Conservation (phyloP, 2,797 vertebrate genomes). For the Alauda arvensis region DNA sequence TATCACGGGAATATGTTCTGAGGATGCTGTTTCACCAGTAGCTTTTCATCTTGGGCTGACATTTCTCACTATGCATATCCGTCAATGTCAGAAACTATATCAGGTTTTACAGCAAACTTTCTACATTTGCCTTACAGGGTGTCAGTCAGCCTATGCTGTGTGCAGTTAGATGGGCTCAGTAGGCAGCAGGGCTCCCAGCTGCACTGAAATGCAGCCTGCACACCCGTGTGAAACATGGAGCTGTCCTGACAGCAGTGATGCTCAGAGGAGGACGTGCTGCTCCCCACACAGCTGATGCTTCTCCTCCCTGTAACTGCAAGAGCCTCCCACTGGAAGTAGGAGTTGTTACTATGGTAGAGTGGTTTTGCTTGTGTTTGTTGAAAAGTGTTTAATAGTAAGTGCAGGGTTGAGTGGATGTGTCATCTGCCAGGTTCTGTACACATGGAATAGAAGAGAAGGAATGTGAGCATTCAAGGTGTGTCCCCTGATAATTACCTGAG, state of each 20-base stretch:
- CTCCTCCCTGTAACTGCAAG: neutral
- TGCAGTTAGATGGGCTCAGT: rapidly evolving
- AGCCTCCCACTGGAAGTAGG: neutral
- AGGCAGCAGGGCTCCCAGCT: slow-evolving; percentile 13
- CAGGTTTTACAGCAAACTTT: slow-evolving; percentile 16
- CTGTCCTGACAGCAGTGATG: slow-evolving; percentile 19
- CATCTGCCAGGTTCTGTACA: neutral
- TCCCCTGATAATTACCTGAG: neutral
- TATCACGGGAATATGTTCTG: slow-evolving; percentile 1
- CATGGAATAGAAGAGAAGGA: neutral
- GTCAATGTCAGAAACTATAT: slow-evolving; percentile 31
- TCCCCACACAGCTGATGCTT: neutral
- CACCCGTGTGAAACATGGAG: neutral
- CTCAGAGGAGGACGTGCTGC: neutral
- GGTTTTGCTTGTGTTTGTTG: neutral
- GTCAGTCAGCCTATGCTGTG: neutral
- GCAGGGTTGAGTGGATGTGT: neutral
- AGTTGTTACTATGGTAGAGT: neutral
- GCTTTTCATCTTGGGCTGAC: slow-evolving; percentile 36
- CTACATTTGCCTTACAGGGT: slow-evolving; percentile 15
- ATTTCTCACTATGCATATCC: slow-evolving; percentile 33
- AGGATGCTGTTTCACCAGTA: slow-evolving; percentile 19
- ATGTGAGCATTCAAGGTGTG: neutral
- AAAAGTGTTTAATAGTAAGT: slow-evolving; percentile 12
- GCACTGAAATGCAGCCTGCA: neutral